phyloP scores from a whole-genome alignment of 2,888 invertebrate species.

The Trichopria drosophilae region DNA sequence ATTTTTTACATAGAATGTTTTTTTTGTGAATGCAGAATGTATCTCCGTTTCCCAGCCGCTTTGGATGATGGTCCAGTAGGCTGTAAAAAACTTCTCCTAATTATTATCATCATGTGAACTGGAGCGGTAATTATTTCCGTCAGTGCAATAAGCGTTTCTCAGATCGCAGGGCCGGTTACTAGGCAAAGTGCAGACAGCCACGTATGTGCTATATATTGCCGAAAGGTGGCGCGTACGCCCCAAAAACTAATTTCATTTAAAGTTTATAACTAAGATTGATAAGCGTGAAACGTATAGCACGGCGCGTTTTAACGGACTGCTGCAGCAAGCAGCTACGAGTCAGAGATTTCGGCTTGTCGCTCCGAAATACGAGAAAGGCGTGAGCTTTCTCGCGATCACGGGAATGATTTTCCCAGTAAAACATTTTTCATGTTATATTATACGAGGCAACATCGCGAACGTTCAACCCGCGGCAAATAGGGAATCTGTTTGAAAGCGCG shows the following conservation, averaged over 20 bases:
- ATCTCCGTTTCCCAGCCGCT: slow-evolving; percentile 31
- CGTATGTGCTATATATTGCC: too few relatives aligned
- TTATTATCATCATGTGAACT: slow-evolving; percentile 55
- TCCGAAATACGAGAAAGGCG: slow-evolving; percentile 25
- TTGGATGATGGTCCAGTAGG: slow-evolving; percentile 24
- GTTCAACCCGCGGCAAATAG: too few relatives aligned
- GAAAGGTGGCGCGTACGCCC: slow-evolving; percentile 24
- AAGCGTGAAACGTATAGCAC: slow-evolving; percentile 37
- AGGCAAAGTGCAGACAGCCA: too few relatives aligned
- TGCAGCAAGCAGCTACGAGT: slow-evolving; percentile 3
- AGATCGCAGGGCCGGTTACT: too few relatives aligned
- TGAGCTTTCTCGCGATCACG: too few relatives aligned
- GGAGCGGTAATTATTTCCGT: slow-evolving; percentile 52
- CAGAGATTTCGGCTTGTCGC: slow-evolving; percentile 28
- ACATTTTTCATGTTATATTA: too few relatives aligned
- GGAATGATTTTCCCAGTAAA: too few relatives aligned
- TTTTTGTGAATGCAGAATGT: slow-evolving; percentile 29
- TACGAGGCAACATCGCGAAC: too few relatives aligned
- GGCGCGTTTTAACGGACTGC: slow-evolving; percentile 11
- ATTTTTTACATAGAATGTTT: slow-evolving; percentile 11
- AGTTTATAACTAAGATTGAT: slow-evolving; percentile 46
- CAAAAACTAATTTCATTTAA: slow-evolving; percentile 49
- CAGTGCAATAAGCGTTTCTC: too few relatives aligned
- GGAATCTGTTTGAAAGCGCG: too few relatives aligned
- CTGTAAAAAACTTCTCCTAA: slow-evolving; percentile 42